Percentiles rank a stretch among this genome's conserved stretches.
Evolutionary conservation across 2,888 invertebrate genomes (phyloP).

Genomic region (Drosophila niveifrons): DNA sequence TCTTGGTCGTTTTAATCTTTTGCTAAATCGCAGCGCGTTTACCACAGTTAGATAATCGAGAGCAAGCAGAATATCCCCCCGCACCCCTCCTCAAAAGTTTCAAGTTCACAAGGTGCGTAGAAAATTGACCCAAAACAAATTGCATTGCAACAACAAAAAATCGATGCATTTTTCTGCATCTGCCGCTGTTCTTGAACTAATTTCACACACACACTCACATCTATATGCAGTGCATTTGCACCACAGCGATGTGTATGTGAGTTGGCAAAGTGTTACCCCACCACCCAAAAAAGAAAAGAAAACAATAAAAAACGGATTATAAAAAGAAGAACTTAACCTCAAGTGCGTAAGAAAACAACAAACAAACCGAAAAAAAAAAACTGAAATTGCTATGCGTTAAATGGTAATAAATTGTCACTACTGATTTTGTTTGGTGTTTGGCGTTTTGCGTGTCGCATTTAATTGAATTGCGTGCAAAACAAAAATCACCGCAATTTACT

Average conservation of each 20-base stretch:
- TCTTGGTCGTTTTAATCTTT: background rate
- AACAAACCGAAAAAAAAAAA: too few relatives aligned
- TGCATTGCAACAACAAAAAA: constrained; percentile 31
- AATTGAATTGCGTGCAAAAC: constrained; percentile 71
- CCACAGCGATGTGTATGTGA: background rate
- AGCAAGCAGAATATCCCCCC: background rate
- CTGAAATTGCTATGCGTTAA: constrained; percentile 40
- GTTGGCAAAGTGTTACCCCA: constrained; percentile 21
- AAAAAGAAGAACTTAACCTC: constrained; percentile 29
- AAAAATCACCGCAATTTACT: constrained; percentile 25
- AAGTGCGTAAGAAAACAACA: constrained; percentile 14
- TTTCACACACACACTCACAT: constrained; percentile 1
- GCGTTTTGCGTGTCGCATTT: constrained; percentile 62
- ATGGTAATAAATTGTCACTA: constrained; percentile 37
- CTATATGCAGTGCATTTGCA: background rate
- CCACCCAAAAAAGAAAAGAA: background rate
- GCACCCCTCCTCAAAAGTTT: background rate
- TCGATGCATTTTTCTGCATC: constrained; percentile 29
- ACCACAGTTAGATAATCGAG: constrained; percentile 53
- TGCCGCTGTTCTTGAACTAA: constrained; percentile 30
- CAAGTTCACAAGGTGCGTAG: constrained; percentile 46
- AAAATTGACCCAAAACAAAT: constrained; percentile 4
- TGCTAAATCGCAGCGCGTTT: constrained; percentile 4
- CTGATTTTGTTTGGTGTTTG: constrained; percentile 45
- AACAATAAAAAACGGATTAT: background rate